Conservation (phyloP, 2,888 invertebrate species). For the Agonopterix subpropinquella region DNA sequence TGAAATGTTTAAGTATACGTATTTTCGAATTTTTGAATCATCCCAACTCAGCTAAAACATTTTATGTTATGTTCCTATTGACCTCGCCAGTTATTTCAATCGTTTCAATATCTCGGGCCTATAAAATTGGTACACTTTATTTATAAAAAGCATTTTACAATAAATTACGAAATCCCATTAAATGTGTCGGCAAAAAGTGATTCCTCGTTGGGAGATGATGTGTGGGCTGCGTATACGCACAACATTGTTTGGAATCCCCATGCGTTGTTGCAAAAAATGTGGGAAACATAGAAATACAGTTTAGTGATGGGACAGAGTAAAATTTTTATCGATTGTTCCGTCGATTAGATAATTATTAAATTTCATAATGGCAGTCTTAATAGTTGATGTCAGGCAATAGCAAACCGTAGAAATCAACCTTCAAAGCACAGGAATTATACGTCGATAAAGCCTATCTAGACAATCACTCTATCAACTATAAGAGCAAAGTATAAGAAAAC, state of each 20-base stretch:
- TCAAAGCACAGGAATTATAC: too few relatives aligned
- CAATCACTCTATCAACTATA: too few relatives aligned
- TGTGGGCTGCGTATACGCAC: constrained; percentile 56
- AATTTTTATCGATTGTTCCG: neutral
- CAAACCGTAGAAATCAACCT: too few relatives aligned
- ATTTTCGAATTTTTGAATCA: too few relatives aligned
- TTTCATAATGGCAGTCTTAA: neutral
- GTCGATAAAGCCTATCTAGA: too few relatives aligned
- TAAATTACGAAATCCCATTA: constrained; percentile 61
- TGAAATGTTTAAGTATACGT: too few relatives aligned
- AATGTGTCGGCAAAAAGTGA: constrained; percentile 51
- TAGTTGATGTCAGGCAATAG: too few relatives aligned
- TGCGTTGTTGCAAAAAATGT: constrained; percentile 54
- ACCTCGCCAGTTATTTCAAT: too few relatives aligned
- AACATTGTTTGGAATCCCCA: constrained; percentile 58
- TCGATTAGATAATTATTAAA: neutral
- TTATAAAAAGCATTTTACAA: constrained; percentile 34
- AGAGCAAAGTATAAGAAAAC: too few relatives aligned
- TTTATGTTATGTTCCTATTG: too few relatives aligned
- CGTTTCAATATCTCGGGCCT: neutral
- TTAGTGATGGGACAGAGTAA: constrained; percentile 26
- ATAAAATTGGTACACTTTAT: constrained; percentile 19
- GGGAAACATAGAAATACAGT: constrained; percentile 42
- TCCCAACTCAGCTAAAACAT: too few relatives aligned
- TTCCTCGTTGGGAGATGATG: constrained; percentile 47